phyloP scores from a whole-genome alignment of 2,797 vertebrate species.

The Malurus splendens region DNA sequence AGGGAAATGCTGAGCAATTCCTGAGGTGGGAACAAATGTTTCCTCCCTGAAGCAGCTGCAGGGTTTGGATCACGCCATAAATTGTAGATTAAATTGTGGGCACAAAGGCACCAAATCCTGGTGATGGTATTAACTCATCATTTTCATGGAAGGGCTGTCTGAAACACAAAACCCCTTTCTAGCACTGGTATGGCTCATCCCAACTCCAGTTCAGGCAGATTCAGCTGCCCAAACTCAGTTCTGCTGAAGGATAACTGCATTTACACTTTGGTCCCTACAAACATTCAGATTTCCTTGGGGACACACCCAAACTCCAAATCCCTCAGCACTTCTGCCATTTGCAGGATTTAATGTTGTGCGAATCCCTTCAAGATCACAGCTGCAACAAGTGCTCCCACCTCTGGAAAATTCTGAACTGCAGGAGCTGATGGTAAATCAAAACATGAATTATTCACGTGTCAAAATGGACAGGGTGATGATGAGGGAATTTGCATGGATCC shows the following conservation, averaged over 20 bases:
- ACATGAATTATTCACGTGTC: fast-evolving
- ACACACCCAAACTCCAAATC: too few relatives aligned
- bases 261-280: background rate
- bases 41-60: background rate
- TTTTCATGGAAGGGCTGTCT: background rate
- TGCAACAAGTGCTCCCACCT: background rate
- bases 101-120: background rate
- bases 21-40: background rate
- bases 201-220: background rate
- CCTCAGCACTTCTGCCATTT: background rate
- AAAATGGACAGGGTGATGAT: fast-evolving
- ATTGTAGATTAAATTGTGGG: background rate
- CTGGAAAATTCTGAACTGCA: background rate
- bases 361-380: background rate
- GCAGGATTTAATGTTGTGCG: background rate
- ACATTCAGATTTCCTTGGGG: background rate
- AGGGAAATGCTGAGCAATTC: background rate
- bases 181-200: background rate
- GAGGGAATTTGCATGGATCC: background rate
- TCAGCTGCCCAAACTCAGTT: background rate
- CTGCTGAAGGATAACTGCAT: background rate
- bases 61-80: background rate
- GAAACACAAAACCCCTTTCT: background rate
- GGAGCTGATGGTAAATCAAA: background rate
- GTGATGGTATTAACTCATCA: background rate